Evolutionary conservation across 1,140 invertebrate species (phyloP).

Genomic region (Battus philenor): DNA sequence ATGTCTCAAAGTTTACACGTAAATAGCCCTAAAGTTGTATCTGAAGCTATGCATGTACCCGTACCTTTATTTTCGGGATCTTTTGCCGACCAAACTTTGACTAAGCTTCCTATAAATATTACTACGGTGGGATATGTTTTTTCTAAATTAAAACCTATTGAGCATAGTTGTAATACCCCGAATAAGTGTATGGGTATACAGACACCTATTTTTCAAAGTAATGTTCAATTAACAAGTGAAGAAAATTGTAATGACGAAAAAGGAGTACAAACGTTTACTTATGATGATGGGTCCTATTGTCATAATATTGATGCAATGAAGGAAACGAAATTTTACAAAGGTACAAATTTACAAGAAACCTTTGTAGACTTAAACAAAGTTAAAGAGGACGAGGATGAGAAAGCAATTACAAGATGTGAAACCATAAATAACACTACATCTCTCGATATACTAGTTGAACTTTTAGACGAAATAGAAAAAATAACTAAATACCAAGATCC

Average conservation of each 20-base stretch:
- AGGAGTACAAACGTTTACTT: slow-evolving; percentile 11
- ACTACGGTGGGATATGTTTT: slow-evolving; percentile 53
- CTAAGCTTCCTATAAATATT: slow-evolving; percentile 42
- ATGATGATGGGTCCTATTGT: too few relatives aligned
- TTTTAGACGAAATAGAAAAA: slow-evolving; percentile 62
- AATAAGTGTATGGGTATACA: slow-evolving; percentile 2
- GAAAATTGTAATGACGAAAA: slow-evolving; percentile 4
- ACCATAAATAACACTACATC: slow-evolving; percentile 46
- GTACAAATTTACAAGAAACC: slow-evolving; percentile 2
- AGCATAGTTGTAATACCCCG: not conserved
- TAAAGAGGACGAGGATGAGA: slow-evolving; percentile 5
- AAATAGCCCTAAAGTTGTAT: slow-evolving; percentile 25
- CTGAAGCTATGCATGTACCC: not conserved
- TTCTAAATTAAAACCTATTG: slow-evolving; percentile 20
- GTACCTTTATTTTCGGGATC: slow-evolving; percentile 26
- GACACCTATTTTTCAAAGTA: not conserved
- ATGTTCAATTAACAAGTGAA: not conserved
- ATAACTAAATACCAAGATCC: slow-evolving; percentile 43
- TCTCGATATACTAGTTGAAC: slow-evolving; percentile 52
- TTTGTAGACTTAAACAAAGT: slow-evolving; percentile 5
- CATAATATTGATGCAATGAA: too few relatives aligned
- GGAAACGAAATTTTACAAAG: slow-evolving; percentile 5
- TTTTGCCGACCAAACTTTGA: slow-evolving; percentile 29
- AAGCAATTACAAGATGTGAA: slow-evolving; percentile 12
- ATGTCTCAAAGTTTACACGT: slow-evolving; percentile 29